phyloP scores from a whole-genome alignment of 2,888 invertebrate genomes.

The Drosophila anceps region DNA sequence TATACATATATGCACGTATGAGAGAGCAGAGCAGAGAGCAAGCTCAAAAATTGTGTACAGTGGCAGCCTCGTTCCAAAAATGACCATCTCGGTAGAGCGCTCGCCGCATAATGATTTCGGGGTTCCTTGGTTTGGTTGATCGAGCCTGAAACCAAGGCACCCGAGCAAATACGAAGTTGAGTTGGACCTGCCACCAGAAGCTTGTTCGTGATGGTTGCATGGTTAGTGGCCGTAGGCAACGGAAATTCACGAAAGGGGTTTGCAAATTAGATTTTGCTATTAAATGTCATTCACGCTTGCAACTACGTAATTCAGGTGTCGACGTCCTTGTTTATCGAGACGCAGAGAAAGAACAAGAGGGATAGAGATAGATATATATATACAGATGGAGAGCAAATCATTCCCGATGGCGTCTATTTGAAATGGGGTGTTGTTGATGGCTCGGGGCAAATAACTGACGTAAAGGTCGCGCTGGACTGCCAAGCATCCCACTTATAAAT shows the following conservation, averaged over 20 bases:
- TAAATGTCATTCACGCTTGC: slow-evolving; percentile 38
- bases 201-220: background rate
- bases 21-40: background rate
- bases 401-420: slow-evolving; percentile 17
- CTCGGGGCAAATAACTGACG: slow-evolving; percentile 40
- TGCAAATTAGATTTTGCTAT: slow-evolving; percentile 65
- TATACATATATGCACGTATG: background rate
- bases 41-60: background rate
- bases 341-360: slow-evolving; percentile 31
- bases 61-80: background rate
- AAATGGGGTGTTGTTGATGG: slow-evolving; percentile 13
- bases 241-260: slow-evolving; percentile 44
- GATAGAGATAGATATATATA: slow-evolving; percentile 28
- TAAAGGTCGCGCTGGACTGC: slow-evolving; percentile 47
- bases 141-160: background rate
- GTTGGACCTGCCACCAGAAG: background rate
- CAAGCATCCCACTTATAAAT: slow-evolving; percentile 31
- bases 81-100: background rate
- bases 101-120: background rate
- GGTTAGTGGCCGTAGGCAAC: slow-evolving; percentile 33
- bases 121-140: background rate
- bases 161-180: background rate
- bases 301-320: slow-evolving; percentile 39
- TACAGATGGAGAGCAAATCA: slow-evolving; percentile 29
- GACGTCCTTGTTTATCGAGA: slow-evolving; percentile 43